Evolutionary conservation across 2,113 vertebrate genomes (phyloP).

Genomic region (Myotis yumanensis): DNA sequence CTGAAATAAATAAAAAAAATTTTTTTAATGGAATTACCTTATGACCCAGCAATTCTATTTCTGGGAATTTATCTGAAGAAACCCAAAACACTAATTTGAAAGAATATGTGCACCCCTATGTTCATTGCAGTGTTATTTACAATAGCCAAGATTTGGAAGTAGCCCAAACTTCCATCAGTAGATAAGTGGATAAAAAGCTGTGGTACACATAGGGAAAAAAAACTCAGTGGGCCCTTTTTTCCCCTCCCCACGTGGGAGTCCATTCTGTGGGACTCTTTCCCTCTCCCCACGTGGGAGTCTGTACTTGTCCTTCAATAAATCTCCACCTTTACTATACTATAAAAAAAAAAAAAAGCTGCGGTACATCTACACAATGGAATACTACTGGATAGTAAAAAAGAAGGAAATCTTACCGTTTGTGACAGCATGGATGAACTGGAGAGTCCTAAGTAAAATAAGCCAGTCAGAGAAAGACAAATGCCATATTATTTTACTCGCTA

Average conservation of each 20-base stretch:
- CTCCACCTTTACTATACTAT: no score
- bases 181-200: not conserved
- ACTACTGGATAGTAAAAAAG: not conserved
- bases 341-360: no score
- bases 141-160: not conserved
- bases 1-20: no score
- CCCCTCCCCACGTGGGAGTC: no score
- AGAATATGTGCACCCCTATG: not conserved
- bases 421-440: not conserved
- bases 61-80: not conserved
- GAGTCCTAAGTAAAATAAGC: not conserved
- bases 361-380: no score
- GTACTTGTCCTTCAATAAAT: no score
- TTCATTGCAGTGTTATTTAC: not conserved
- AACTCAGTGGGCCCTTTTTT: no score
- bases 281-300: no score
- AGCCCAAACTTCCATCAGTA: not conserved
- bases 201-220: not conserved
- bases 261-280: no score
- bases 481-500: not conserved
- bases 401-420: not conserved
- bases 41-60: not conserved
- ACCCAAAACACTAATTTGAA: not conserved
- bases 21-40: not conserved
- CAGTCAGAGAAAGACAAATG: not conserved